Base-by-base conservation (phyloP, 2,113 vertebrate genomes). In the Mirounga angustirostris region DNA sequence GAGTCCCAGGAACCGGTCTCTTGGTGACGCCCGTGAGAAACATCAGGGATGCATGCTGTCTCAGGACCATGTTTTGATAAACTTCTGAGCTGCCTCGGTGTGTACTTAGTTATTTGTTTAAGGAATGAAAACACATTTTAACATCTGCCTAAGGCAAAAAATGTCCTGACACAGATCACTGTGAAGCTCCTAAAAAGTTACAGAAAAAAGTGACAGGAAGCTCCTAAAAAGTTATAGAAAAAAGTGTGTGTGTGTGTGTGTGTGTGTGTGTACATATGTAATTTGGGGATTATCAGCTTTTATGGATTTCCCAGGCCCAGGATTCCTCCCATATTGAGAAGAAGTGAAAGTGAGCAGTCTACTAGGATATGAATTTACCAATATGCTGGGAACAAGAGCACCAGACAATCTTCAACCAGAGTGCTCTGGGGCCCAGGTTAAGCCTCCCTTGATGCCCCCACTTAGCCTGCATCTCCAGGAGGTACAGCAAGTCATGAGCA, bases 71-170 rank as follows among this genome's bases (percentile, higher is more conserved):
- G 14, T 43, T 74, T 88, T 33, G 36, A 87, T 82, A 46, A 84
- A 52, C 2, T 46, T 91, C 63, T 74, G 19, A 22, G 50, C 16
- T 90, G 56, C n/a, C 56, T 90, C 83, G 2, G 0, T 76, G 69
- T 58, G 33, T 76, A 28, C 33, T 79, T 80, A 69, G 71, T 81
- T 73, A 96, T 79, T 83, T 93, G 79, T 56, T 93, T 93, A 92
- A 90, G 90, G 28, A 94, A 89, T 76, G 36, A 67, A 95, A 89
- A 93, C 9, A 89, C 10, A 80, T 80, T 88, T 89, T 91, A 85
- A 54, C 14, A 89, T 78, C 58, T 93, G 89, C 78, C 78, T 69
- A 90, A 83, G 61, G 56, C 50, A 82, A 36, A 88, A 93, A 79
- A 80, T 65, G 43, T 73, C 85, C 76, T 63, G 43, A 67, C 26